Base-by-base conservation (phyloP, 2,797 vertebrate species). In the Hylomyscus alleni region DNA sequence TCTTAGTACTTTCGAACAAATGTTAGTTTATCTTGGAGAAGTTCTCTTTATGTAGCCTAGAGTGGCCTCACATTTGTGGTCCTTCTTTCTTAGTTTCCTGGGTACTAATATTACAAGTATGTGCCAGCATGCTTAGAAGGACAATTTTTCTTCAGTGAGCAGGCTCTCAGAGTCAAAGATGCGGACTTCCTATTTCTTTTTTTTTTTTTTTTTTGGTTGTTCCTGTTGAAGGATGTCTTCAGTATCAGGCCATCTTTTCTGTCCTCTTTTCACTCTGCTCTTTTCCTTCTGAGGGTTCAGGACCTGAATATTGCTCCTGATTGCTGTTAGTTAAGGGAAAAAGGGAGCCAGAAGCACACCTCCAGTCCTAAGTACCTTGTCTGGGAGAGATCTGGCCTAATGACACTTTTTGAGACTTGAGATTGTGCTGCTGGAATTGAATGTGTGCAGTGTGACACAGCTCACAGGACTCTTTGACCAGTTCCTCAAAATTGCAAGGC, bases 401-500 rank as follows among this genome's bases (percentile, higher is more conserved):
- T 84, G 44, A 67, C 29, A 1, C 31, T 88, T 90, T 84, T 3
- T 47, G 58, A 92, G 65, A 75, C 14, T 17, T 76, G 44, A 87
- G 26, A 54, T 76, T 40, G 44, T 67, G 60, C n/a, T 1, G 31
- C 69, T 90, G 29, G 37, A 62, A 60, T 56, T 91, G 69, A 83
- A 75, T 50, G 78, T 76, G 22, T 75, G 29, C 62, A n/a, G 29
- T 60, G n/a, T 75, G 60, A 82, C 34, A 34, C 60, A 11, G 54
- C 47, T 93, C 50, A 44, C 9, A 73, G 87, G 58, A 34, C 29
- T 90, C n/a, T 15, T 87, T 34, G 62, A 44, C 24, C 44, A 77
- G 47, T 13, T 37, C 88, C 40, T 94, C 56, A 78, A 82, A 84
- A 95, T 91, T 95, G 80, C 85, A 52, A 89, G 84, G 37, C 17